phyloP scores from a whole-genome alignment of 2,888 invertebrate genomes.

The Mechanitis mazaeus region DNA sequence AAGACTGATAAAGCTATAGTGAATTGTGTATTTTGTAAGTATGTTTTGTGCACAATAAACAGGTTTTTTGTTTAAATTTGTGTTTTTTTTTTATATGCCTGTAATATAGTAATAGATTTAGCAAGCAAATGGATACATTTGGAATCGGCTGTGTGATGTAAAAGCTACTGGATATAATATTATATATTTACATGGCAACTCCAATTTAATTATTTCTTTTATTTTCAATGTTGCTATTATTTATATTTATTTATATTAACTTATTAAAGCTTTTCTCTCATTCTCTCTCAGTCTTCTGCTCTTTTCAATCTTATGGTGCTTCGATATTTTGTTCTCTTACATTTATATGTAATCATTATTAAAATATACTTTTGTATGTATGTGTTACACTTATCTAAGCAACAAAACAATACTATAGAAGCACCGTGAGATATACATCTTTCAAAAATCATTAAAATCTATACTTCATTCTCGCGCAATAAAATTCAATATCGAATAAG shows the following conservation, averaged over 20 bases:
- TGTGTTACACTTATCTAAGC: no score
- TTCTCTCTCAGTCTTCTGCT: slow-evolving; percentile 50
- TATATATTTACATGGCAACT: slow-evolving; percentile 6
- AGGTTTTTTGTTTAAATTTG: slow-evolving; percentile 63
- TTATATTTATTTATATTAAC: neutral
- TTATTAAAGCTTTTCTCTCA: slow-evolving; percentile 32
- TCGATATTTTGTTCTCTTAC: slow-evolving; percentile 27
- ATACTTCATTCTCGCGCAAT: slow-evolving; percentile 14
- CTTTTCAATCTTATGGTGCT: slow-evolving; percentile 38
- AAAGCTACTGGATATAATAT: slow-evolving; percentile 35
- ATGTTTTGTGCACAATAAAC: slow-evolving; percentile 74
- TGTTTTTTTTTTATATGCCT: slow-evolving; percentile 48
- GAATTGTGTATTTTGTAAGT: slow-evolving; percentile 65
- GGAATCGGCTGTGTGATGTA: slow-evolving; percentile 67
- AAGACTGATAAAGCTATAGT: slow-evolving; percentile 71
- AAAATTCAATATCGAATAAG: slow-evolving; percentile 30
- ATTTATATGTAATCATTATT: no score
- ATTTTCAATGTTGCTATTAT: neutral
- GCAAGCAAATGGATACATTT: slow-evolving; percentile 58
- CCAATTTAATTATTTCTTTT: slow-evolving; percentile 8
- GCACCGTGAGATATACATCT: slow-evolving; percentile 24
- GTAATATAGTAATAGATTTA: slow-evolving; percentile 37
- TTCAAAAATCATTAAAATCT: slow-evolving; percentile 26
- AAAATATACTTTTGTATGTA: neutral
- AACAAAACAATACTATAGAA: slow-evolving; percentile 12